A percentile compares a stretch with the other conserved stretches of the same genome.
Evolutionary conservation across 1,140 invertebrate species (phyloP).

Genomic region (Cecropterus lyciades): DNA sequence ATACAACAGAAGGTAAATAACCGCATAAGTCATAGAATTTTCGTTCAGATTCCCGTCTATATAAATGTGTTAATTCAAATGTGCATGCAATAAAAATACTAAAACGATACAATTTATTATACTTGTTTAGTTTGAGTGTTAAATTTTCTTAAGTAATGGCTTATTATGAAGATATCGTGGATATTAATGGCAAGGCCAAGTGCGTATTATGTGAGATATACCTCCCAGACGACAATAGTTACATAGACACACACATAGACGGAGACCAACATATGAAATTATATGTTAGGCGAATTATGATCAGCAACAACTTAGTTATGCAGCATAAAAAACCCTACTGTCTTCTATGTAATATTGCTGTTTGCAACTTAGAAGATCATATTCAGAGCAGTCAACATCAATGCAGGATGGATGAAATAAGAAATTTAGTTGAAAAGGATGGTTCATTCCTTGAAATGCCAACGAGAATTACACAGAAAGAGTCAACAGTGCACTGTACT

Average conservation of each 20-base stretch:
- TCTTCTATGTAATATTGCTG: constrained; percentile 39
- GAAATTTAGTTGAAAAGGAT: constrained; percentile 44
- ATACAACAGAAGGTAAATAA: too few relatives aligned
- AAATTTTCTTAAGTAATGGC: constrained; percentile 49
- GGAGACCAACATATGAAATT: constrained; percentile 39
- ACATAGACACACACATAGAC: constrained; percentile 42
- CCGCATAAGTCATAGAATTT: too few relatives aligned
- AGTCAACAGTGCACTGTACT: constrained; percentile 38
- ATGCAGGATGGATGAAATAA: constrained; percentile 32
- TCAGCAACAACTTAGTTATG: constrained; percentile 43
- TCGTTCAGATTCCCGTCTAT: too few relatives aligned
- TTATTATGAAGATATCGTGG: constrained; percentile 51
- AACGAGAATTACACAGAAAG: constrained; percentile 28
- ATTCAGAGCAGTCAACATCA: constrained; percentile 39
- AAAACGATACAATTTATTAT: too few relatives aligned
- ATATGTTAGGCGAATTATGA: constrained; percentile 44
- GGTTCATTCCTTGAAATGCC: constrained; percentile 48
- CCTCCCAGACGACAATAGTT: constrained; percentile 33
- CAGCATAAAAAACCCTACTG: constrained; percentile 35
- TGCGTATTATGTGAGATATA: constrained; percentile 46
- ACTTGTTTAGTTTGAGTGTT: too few relatives aligned
- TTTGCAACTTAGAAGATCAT: constrained; percentile 38
- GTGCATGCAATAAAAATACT: too few relatives aligned
- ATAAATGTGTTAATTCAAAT: too few relatives aligned
- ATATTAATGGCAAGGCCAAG: constrained; percentile 37